Evolutionary conservation across 2,113 vertebrate genomes (phyloP), one percentile per base, ranked within the genome.

Genomic region (Passer domesticus): DNA sequence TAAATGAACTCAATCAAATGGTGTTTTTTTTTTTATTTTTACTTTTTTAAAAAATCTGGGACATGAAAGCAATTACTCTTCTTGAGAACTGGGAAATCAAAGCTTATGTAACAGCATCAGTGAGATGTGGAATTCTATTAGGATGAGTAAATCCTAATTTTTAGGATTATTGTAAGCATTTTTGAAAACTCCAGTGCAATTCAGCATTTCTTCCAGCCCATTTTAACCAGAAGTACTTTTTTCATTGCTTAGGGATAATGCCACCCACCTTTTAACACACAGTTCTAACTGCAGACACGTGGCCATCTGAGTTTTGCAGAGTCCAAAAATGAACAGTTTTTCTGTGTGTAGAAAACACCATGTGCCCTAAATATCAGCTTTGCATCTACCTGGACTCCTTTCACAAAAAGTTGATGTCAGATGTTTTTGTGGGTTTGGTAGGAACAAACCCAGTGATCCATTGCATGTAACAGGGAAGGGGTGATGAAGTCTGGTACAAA

Each of bases 281-380:
- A 19, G 7, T 33, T 56, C 22, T 41, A 27, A 24, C 41, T 87
- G 43, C 2, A 10, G 11, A 5, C 33, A 13, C 0, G 0, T 28
- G 59, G 9, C 56, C 37, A 1, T 18, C 25, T 23, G 69, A 64
- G 9, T n/a, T 59, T 6, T 75, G 27, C 20, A 30, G n/a, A 8
- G 16, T 39, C 43, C 39, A 44, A 30, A 90, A 50, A 13, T 1
- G 6, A 50, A 7, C 3, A 3, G 2, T 39, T 72, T 52, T 78
- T 67, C 31, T 41, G 35, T 3, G 16, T 33, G 7, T 37, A 31
- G 39, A 50, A 81, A 80, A 49, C 15, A 55, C 27, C 14, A 2
- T 58, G 52, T 55, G 13, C 39, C 69, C 81, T 62, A 39, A 58
- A 30, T 53, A 67, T 0, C 23, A 37, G 47, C 59, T 69, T 31